Percentiles rank a stretch among this genome's conserved stretches.
Evolutionary conservation across 2,888 invertebrate genomes (phyloP).

Genomic region (Vanessa cardui): DNA sequence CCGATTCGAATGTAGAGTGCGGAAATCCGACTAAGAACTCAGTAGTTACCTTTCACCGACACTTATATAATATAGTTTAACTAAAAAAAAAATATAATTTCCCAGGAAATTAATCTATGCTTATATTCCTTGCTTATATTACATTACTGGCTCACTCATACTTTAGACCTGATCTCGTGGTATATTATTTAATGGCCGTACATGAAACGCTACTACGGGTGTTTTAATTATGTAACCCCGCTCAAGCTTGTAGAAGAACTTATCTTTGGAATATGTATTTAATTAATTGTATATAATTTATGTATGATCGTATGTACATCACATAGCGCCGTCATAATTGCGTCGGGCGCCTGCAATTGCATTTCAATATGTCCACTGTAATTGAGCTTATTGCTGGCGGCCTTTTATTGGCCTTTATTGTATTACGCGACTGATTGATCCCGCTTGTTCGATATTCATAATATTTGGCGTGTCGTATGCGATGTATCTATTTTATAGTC

Average conservation of each 20-base stretch:
- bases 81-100: too few relatives aligned
- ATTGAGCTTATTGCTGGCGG: slow-evolving; percentile 67
- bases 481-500: background rate
- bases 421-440: slow-evolving; percentile 61
- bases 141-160: too few relatives aligned
- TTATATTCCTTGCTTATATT: too few relatives aligned
- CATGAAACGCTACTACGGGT: too few relatives aligned
- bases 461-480: background rate
- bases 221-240: background rate
- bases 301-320: slow-evolving; percentile 2
- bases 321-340: slow-evolving; percentile 56
- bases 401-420: slow-evolving; percentile 69
- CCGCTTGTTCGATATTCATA: slow-evolving; percentile 27
- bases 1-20: too few relatives aligned
- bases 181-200: too few relatives aligned
- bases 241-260: background rate
- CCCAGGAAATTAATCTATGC: too few relatives aligned
- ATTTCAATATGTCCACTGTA: slow-evolving; percentile 70
- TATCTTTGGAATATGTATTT: background rate
- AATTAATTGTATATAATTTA: background rate
- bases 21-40: too few relatives aligned
- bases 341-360: slow-evolving; percentile 70
- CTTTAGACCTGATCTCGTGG: too few relatives aligned
- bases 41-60: too few relatives aligned
- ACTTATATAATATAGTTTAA: too few relatives aligned